phyloP scores from a whole-genome alignment of 2,888 invertebrate species.

The Xanthorhoe designata region DNA sequence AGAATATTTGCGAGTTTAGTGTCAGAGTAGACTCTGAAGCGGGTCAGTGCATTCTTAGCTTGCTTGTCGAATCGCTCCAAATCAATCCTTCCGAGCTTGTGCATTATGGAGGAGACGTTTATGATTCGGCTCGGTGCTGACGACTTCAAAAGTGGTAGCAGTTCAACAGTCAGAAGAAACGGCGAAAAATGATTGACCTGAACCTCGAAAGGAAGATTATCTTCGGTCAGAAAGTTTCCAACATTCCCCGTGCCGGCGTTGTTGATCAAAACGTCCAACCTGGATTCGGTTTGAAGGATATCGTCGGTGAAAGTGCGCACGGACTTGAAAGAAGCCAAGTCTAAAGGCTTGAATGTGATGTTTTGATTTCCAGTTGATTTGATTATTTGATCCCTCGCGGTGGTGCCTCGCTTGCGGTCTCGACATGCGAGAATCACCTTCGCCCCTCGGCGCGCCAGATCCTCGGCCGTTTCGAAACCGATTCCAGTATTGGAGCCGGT shows the following conservation, averaged over 20 bases:
- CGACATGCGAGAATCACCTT: conserved; percentile 83
- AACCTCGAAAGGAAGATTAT: conserved; percentile 93
- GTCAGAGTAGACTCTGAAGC: conserved; percentile 85
- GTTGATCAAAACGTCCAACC: conserved; percentile 92
- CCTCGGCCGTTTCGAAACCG: conserved; percentile 63
- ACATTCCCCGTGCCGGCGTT: conserved; percentile 92
- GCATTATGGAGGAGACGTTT: conserved; percentile 90
- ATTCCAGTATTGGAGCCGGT: conserved; percentile 68
- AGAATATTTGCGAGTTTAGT: conserved; percentile 92
- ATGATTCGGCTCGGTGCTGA: conserved; percentile 90
- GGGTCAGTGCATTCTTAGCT: conserved; percentile 75
- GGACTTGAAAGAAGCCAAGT: conserved; percentile 89
- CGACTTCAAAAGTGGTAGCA: conserved; percentile 90
- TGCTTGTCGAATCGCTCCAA: conserved; percentile 88
- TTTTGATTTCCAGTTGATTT: conserved; percentile 87
- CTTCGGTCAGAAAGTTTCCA: conserved; percentile 88
- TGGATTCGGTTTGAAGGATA: conserved; percentile 87
- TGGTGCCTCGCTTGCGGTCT: conserved; percentile 58
- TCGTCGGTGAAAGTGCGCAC: conserved; percentile 91
- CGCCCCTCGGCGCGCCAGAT: conserved; percentile 77
- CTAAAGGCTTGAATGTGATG: conserved; percentile 88
- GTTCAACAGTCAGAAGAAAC: conserved; percentile 93
- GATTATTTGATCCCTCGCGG: conserved; percentile 85
- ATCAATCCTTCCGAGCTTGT: conserved; percentile 88
- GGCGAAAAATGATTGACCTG: conserved; percentile 96